Evolutionary conservation across 2,888 invertebrate species (phyloP).

Genomic region (Xestia c-nigrum): DNA sequence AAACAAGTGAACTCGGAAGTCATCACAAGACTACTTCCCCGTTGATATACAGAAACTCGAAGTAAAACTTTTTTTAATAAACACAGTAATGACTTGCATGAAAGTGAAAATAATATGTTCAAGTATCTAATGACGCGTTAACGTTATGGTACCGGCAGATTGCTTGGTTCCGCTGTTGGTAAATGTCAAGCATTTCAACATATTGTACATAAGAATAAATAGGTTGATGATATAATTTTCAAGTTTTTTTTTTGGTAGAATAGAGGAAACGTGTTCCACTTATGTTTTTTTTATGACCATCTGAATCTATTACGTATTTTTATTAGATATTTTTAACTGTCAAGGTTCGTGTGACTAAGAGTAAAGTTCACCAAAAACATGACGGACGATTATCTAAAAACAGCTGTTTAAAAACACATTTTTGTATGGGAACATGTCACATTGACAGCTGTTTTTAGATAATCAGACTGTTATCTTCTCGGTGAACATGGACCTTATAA

Average conservation of each 20-base stretch:
- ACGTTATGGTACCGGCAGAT: slow-evolving; percentile 42
- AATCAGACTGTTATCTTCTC: too few relatives aligned
- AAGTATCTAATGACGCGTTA: slow-evolving; percentile 50
- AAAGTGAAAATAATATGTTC: slow-evolving; percentile 56
- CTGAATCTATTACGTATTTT: slow-evolving; percentile 25
- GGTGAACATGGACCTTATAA: too few relatives aligned
- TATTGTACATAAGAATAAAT: background rate
- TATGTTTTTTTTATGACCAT: slow-evolving; percentile 5
- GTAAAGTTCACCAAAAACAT: too few relatives aligned
- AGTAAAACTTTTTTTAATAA: slow-evolving; percentile 40
- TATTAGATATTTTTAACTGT: background rate
- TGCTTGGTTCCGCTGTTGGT: slow-evolving; percentile 51
- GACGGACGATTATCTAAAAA: too few relatives aligned
- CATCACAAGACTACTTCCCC: slow-evolving; percentile 29
- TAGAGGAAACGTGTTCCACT: slow-evolving; percentile 13
- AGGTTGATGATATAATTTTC: slow-evolving; percentile 18
- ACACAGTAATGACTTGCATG: slow-evolving; percentile 47
- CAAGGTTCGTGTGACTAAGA: slow-evolving; percentile 15
- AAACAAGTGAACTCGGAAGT: slow-evolving; percentile 16
- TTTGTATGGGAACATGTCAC: too few relatives aligned
- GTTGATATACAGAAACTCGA: slow-evolving; percentile 25
- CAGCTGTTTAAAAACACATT: too few relatives aligned
- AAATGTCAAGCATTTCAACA: slow-evolving; percentile 49
- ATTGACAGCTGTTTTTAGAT: too few relatives aligned
- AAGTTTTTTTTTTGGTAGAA: background rate